These are phyloP conservation scores for Phainopepla nitens DNA, from an alignment of 2,113 vertebrate genomes.

Conservation along the genomic window DNA sequence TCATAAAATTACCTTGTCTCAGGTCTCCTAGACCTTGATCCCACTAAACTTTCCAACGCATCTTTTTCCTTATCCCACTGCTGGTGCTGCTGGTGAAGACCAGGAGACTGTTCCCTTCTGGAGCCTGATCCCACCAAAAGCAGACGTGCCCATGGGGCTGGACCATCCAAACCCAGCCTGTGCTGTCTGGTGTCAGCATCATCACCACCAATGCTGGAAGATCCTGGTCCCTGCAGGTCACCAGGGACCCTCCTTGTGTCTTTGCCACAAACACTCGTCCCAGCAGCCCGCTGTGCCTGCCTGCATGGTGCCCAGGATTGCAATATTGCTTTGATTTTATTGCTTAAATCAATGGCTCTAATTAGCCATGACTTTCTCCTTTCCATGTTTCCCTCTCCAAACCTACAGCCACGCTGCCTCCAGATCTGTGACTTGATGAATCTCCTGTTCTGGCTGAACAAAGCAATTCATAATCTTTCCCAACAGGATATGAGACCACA, in stretches of 20 bases:
- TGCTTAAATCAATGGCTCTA: not conserved
- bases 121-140: not conserved
- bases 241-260: not conserved
- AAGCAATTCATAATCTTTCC: not conserved
- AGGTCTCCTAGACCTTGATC: constrained; percentile 50
- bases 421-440: not conserved
- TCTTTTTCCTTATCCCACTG: not conserved
- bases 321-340: not conserved
- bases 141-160: not conserved
- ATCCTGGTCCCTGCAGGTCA: not conserved
- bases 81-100: not conserved
- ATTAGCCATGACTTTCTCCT: not conserved
- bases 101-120: not conserved
- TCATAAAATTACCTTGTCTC: constrained; percentile 38
- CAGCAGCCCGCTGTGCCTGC: fast-evolving
- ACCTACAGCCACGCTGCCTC: not conserved
- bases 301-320: not conserved
- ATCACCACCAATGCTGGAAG: not conserved
- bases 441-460: not conserved
- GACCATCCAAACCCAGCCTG: not conserved
- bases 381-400: not conserved
- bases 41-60: constrained; percentile 6
- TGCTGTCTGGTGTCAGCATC: not conserved
- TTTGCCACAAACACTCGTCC: not conserved
- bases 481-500: not conserved